These are phyloP conservation scores for Dromius quadrimaculatus DNA, from an alignment of 2,888 invertebrate species.

Conservation along the genomic window DNA sequence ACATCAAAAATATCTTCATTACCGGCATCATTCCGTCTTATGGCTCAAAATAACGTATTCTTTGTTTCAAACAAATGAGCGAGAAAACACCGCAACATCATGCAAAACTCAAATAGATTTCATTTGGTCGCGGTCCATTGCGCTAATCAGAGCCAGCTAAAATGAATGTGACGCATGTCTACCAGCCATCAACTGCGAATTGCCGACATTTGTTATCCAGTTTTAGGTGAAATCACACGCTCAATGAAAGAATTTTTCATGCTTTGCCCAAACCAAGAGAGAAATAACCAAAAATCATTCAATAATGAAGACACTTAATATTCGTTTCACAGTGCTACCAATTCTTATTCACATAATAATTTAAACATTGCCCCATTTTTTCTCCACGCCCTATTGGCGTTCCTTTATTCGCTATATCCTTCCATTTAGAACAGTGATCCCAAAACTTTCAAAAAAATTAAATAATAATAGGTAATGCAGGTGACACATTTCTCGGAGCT, in stretches of 20 bases:
- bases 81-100: slow-evolving; percentile 43
- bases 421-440: too few species aligned
- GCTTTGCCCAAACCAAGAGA: too few species aligned
- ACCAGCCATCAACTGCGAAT: slow-evolving; percentile 39
- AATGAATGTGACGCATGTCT: slow-evolving; percentile 40
- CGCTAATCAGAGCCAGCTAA: slow-evolving; percentile 36
- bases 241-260: background rate
- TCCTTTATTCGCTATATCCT: too few species aligned
- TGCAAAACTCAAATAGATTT: slow-evolving; percentile 51
- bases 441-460: too few species aligned
- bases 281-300: too few species aligned
- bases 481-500: too few species aligned
- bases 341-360: too few species aligned
- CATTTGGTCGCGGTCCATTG: slow-evolving; percentile 19
- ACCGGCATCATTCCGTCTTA: slow-evolving; percentile 7
- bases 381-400: too few species aligned
- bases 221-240: background rate
- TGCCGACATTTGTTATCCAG: slow-evolving; percentile 35
- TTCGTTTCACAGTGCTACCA: too few species aligned
- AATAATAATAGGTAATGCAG: too few species aligned
- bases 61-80: slow-evolving; percentile 32
- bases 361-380: too few species aligned
- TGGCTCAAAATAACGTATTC: slow-evolving; percentile 40
- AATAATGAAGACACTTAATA: too few species aligned
- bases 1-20: slow-evolving; percentile 24